phyloP scores from a whole-genome alignment of 2,888 invertebrate genomes.

The Bugulina stolonifera region DNA sequence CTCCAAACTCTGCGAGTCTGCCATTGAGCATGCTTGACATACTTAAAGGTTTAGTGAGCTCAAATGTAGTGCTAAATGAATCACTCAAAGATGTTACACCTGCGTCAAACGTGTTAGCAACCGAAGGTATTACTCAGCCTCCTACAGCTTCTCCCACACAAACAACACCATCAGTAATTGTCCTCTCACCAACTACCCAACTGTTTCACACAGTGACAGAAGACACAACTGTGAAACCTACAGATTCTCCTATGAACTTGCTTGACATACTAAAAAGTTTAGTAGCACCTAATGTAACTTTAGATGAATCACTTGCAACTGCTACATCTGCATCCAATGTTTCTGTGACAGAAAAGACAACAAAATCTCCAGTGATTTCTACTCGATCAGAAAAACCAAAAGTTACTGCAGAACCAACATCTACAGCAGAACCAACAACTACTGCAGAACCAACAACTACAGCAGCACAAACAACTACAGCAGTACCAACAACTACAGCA shows the following conservation, averaged over 20 bases:
- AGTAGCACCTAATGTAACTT: background rate
- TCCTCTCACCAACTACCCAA: too few relatives aligned
- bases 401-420: background rate
- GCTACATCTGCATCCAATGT: background rate
- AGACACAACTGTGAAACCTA: background rate
- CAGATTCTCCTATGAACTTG: background rate
- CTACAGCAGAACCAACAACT: background rate
- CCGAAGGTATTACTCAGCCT: too few relatives aligned
- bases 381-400: background rate
- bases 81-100: too few relatives aligned
- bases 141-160: too few relatives aligned
- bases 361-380: background rate
- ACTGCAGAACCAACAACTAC: background rate
- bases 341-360: background rate
- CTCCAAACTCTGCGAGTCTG: too few relatives aligned
- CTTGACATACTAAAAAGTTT: background rate
- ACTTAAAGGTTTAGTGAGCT: too few relatives aligned
- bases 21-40: too few relatives aligned
- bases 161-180: too few relatives aligned
- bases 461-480: background rate
- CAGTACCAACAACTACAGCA: background rate
- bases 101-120: too few relatives aligned
- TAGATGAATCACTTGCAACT: background rate
- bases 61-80: too few relatives aligned
- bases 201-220: too few relatives aligned